Evolutionary conservation across 2,888 invertebrate species (phyloP).

Genomic region (Drosophila meridionalis): DNA sequence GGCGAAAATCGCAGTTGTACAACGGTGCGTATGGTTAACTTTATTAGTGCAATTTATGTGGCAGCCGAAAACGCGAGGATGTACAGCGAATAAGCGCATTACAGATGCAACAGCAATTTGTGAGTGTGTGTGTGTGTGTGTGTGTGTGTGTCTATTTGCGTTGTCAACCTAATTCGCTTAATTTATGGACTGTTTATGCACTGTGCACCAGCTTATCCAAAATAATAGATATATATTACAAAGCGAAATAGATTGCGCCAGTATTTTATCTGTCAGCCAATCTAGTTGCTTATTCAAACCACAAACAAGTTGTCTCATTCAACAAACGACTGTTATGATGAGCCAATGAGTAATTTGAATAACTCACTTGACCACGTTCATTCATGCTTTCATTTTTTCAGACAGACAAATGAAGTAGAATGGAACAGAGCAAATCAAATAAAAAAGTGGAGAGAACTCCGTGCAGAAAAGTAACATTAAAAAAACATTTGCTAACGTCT

Average conservation of each 20-base stretch:
- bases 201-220: slow-evolving; percentile 1
- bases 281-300: slow-evolving; percentile 19
- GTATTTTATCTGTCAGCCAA: not conserved
- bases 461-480: slow-evolving; percentile 45
- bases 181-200: slow-evolving; percentile 54
- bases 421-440: not conserved
- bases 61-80: slow-evolving; percentile 43
- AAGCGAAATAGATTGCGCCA: slow-evolving; percentile 2
- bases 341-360: slow-evolving; percentile 23
- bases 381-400: slow-evolving; percentile 6
- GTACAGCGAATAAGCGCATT: slow-evolving; percentile 63
- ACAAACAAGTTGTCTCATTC: slow-evolving; percentile 12
- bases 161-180: slow-evolving; percentile 47
- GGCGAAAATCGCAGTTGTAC: slow-evolving; percentile 28
- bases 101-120: slow-evolving; percentile 26
- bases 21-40: slow-evolving; percentile 74
- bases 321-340: slow-evolving; percentile 7
- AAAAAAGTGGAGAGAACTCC: slow-evolving; percentile 2
- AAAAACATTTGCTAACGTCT: slow-evolving; percentile 38
- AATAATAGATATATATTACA: not conserved
- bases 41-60: slow-evolving; percentile 74
- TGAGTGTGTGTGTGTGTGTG: not conserved
- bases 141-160: slow-evolving; percentile 20
- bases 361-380: slow-evolving; percentile 10
- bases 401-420: slow-evolving; percentile 5